Evolutionary conservation across 2,797 vertebrate genomes (phyloP).

Genomic region (Heliangelus exortis): DNA sequence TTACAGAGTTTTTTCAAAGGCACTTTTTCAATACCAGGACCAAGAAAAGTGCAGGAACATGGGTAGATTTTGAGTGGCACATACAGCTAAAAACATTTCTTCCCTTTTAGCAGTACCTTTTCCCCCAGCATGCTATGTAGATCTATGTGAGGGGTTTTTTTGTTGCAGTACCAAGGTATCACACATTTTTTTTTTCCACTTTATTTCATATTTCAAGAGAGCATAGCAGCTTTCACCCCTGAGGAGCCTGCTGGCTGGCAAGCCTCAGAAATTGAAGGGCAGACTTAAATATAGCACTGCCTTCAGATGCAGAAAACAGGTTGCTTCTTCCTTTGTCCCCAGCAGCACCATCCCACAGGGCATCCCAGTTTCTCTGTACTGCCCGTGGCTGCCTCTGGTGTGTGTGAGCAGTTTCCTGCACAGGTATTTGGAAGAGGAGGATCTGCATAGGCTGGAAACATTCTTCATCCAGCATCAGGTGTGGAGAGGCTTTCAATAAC

Average conservation of each 20-base stretch:
- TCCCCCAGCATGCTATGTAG: background rate
- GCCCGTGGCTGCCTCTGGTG: background rate
- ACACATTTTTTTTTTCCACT: background rate
- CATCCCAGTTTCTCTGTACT: background rate
- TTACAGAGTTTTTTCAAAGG: slow-evolving; percentile 35
- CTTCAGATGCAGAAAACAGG: background rate
- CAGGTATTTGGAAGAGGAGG: background rate
- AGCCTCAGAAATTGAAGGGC: background rate
- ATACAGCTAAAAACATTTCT: background rate
- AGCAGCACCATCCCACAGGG: background rate
- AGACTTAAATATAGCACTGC: background rate
- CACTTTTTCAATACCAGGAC: slow-evolving; percentile 16
- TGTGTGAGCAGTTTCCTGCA: background rate
- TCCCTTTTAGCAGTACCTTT: background rate
- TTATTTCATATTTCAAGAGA: background rate
- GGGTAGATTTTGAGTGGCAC: background rate
- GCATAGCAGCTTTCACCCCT: background rate
- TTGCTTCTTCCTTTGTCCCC: background rate
- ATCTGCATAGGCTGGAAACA: background rate
- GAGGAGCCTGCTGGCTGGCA: background rate
- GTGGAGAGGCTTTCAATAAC: background rate
- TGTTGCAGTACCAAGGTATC: background rate
- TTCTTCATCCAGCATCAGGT: background rate
- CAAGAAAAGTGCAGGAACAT: background rate
- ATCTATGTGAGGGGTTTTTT: background rate